These are phyloP conservation scores for Amphiprion percula DNA, from an alignment of 2,113 vertebrate species.

Conservation along the genomic window DNA sequence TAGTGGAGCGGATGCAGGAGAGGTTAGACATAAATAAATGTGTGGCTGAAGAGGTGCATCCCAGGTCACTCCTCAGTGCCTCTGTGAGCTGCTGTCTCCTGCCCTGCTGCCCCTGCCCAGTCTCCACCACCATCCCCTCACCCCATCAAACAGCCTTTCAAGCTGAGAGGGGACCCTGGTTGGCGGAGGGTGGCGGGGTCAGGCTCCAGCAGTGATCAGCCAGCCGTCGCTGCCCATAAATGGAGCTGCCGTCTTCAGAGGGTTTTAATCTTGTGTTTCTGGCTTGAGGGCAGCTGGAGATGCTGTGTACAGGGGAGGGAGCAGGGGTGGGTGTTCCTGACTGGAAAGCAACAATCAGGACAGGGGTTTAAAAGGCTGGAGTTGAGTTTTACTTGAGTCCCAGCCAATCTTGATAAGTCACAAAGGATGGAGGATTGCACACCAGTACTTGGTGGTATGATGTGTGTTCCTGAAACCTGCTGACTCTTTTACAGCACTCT, in stretches of 20 bases:
- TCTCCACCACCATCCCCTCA: conserved; percentile 12
- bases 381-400: conserved; percentile 55
- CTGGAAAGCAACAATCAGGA: conserved; percentile 54
- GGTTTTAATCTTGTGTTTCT: conserved; percentile 67
- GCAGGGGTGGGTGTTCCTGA: conserved; percentile 33
- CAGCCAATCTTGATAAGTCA: conserved; percentile 76
- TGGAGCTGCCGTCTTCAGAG: conserved; percentile 63
- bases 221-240: conserved; percentile 65
- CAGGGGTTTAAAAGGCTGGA: conserved; percentile 35
- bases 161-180: conserved; percentile 22
- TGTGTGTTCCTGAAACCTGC: conserved; percentile 23
- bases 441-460: conserved; percentile 24
- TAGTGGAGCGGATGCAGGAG: conserved; percentile 15
- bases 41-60: conserved; percentile 18
- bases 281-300: conserved; percentile 29
- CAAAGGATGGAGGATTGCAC: conserved; percentile 53
- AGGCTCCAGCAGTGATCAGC: conserved; percentile 53
- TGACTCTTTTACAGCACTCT: not conserved
- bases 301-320: conserved; percentile 26
- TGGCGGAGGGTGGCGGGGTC: conserved; percentile 53
- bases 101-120: conserved; percentile 38
- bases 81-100: conserved; percentile 53
- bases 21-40: conserved; percentile 50
- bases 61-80: conserved; percentile 46
- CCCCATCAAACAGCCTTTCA: conserved; percentile 17